Conservation (phyloP, 2,888 invertebrate genomes). For the Onthophagus sagittarius region DNA sequence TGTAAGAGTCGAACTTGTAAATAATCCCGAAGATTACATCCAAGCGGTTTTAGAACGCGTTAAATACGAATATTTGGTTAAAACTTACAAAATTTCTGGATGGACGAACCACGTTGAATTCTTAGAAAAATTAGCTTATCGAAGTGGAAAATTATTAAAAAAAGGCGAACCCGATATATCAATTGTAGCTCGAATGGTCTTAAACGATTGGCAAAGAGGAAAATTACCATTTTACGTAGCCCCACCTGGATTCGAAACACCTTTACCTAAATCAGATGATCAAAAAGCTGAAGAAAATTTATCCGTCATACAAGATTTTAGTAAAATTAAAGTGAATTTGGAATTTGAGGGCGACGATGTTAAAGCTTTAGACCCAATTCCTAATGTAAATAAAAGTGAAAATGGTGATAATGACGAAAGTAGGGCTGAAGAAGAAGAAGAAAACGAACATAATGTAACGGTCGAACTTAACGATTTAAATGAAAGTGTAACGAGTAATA, state of each 20-base stretch:
- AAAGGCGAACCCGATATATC: constrained; percentile 95
- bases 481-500: not conserved
- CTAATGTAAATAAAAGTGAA: constrained; percentile 32
- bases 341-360: constrained; percentile 51
- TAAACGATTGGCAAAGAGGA: constrained; percentile 99
- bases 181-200: constrained; percentile 87
- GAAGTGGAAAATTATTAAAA: constrained; percentile 86
- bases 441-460: not conserved
- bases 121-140: constrained; percentile 82
- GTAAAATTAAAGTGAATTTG: constrained; percentile 69
- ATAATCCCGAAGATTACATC: constrained; percentile 94
- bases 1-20: constrained; percentile 91
- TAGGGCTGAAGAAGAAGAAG: not conserved
- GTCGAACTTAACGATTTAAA: not conserved
- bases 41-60: constrained; percentile 81
- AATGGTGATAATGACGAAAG: constrained; percentile 19
- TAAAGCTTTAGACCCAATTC: constrained; percentile 54
- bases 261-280: constrained; percentile 50
- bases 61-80: constrained; percentile 79
- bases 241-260: constrained; percentile 77
- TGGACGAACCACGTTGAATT: constrained; percentile 86
- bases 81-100: constrained; percentile 82
- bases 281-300: constrained; percentile 47
- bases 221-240: constrained; percentile 91
- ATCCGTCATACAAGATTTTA: constrained; percentile 73